These are phyloP conservation scores for Bombus confusus DNA, from an alignment of 1,140 invertebrate species.

Conservation along the genomic window DNA sequence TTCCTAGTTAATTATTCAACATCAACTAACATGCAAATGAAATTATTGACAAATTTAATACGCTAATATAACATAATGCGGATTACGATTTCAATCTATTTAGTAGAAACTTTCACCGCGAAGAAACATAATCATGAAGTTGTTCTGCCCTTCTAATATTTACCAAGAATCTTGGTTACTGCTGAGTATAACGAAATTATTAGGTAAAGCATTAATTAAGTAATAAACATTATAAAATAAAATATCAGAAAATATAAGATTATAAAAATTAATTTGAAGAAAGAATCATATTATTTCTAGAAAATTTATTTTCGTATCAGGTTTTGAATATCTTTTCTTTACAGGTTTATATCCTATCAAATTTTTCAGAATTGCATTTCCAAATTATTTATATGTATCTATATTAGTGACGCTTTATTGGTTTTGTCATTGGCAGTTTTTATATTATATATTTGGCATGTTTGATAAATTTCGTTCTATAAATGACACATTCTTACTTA, in stretches of 20 bases:
- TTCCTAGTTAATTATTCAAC: slow-evolving; percentile 32
- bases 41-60: slow-evolving; percentile 24
- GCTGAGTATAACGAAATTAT: not conserved
- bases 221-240: not conserved
- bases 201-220: slow-evolving; percentile 10
- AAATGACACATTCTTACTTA: not conserved
- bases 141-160: slow-evolving; percentile 22
- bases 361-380: not conserved
- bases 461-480: not conserved
- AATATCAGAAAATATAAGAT: not conserved
- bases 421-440: not conserved
- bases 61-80: not conserved
- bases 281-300: not conserved
- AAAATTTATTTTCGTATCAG: not conserved
- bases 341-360: slow-evolving; percentile 36
- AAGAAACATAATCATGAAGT: not conserved
- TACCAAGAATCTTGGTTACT: slow-evolving; percentile 41
- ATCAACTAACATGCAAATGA: not conserved
- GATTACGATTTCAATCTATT: not conserved
- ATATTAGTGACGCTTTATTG: slow-evolving; percentile 1
- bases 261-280: not conserved
- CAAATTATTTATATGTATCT: not conserved
- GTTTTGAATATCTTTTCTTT: not conserved
- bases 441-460: not conserved
- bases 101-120: not conserved